Evolutionary conservation across 92 coral and sea anemone species (phyloP), one percentile per base, ranked within the genome.

Genomic region (Ricordea florida): DNA sequence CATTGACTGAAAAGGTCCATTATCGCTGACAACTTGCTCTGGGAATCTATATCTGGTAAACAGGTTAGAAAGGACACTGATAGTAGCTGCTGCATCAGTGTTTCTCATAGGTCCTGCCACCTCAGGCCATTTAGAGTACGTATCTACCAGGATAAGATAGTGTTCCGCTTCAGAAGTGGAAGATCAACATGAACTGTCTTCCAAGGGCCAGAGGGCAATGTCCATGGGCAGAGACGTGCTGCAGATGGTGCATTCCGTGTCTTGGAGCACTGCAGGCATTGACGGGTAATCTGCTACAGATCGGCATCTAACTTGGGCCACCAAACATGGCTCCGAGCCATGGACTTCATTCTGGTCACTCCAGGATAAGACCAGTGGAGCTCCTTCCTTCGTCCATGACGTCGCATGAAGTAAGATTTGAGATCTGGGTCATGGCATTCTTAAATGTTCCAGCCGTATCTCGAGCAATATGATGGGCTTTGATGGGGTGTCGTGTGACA

Each of bases 81-180:
- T 31, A 1, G 89, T 83, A 23, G 73, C 61, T 8, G 62, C 71
- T 3, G 90, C 75, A 66, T 63, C 34, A 10, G 82, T 72, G n/a
- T 56, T 18, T 51, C 21, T 33, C 87, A 81, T 81, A 21, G 87
- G 87, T 9, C 62, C 76, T 6, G 57, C 49, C 35, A 73, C 92
- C 25, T 81, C 73, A 9, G 87, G 83, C 92, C 88, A 87, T 42
- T 81, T 74, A 1, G 86, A 84, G 35, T 85, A 72, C 3, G 71
- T 70, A 29, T 85, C 80, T 3, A 79, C 85, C 38, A 68, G 11
- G 37, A 85, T 30, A 10, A 79, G 58, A 47, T 78, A 71, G 61
- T 85, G 71, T 9, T 52, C 27, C 3, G 26, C 40, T 7, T 32
- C 15, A 18, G 55, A 42, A 17, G 68, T 73, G 5, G 83, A 26